These are phyloP conservation scores for Himalopsyche kuldschensis DNA, from an alignment of 2,888 invertebrate genomes.

Conservation along the genomic window DNA sequence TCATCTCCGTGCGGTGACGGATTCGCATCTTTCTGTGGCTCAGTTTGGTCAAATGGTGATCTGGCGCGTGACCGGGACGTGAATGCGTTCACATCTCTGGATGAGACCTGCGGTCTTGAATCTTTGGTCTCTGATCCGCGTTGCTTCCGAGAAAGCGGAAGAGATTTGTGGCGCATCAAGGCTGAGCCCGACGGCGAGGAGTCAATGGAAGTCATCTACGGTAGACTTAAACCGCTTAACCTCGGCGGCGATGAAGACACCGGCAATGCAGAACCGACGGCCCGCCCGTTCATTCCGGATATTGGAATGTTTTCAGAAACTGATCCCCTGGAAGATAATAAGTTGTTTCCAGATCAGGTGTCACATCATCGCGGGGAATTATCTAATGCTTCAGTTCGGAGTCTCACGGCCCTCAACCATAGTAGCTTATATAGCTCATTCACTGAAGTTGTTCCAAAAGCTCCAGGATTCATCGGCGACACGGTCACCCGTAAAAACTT, in stretches of 20 bases:
- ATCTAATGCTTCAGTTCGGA: slow-evolving; percentile 49
- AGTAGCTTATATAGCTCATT: slow-evolving; percentile 65
- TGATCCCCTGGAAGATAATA: slow-evolving; percentile 46
- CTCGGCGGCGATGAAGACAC: slow-evolving; percentile 30
- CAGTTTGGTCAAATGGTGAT: slow-evolving; percentile 47
- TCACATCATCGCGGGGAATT: slow-evolving; percentile 40
- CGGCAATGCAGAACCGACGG: background rate
- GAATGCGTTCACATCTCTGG: background rate
- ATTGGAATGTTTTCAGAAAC: background rate
- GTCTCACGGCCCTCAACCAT: slow-evolving; percentile 63
- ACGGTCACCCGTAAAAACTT: slow-evolving; percentile 24
- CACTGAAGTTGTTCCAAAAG: slow-evolving; percentile 59
- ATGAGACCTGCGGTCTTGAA: background rate
- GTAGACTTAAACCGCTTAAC: slow-evolving; percentile 40
- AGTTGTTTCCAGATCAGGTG: slow-evolving; percentile 48
- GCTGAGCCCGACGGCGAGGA: slow-evolving; percentile 27
- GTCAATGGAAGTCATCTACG: slow-evolving; percentile 37
- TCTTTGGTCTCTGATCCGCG: slow-evolving; percentile 38
- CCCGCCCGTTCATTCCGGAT: background rate
- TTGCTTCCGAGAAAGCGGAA: background rate
- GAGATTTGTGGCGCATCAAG: slow-evolving; percentile 19
- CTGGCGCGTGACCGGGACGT: slow-evolving; percentile 22
- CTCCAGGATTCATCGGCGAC: slow-evolving; percentile 34
- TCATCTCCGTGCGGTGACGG: slow-evolving; percentile 60
- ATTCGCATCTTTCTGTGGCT: slow-evolving; percentile 48